Base-by-base conservation (phyloP, 2,113 vertebrate genomes). In the Cyprinodon variegatus region DNA sequence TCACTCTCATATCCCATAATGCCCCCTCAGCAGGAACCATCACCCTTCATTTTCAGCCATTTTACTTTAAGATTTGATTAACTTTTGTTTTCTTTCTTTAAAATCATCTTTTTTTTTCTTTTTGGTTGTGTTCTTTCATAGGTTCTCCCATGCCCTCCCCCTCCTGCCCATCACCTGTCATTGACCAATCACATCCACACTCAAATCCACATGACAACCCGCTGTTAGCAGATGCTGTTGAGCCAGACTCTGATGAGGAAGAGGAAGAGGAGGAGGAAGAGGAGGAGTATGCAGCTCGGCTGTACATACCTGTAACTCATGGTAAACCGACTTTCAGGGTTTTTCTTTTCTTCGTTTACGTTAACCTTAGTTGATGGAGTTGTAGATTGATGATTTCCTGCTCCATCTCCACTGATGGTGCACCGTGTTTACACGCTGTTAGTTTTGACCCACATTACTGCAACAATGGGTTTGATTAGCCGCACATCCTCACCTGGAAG, bases 131-230 rank as follows among this genome's bases (percentile, higher is more conserved):
- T 76, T 90, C 79, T 84, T 85, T 63, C 62, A 76, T 83, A 93
- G 91, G 90, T 87, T 88, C 89, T 88, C 86, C 87, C 91, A 92
- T 93, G 91, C 90, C 81, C 84, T 90, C 91, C 79, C 90, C 90
- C 71, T 85, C 88, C 82, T 91, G 86, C 85, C 84, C 87, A 81
- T 83, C 91, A 90, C 86, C 89, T 87, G 87, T 88, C 90, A 88
- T 84, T 90, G 90, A 91, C 86, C 91, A 90, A 79, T 91, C 90
- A 83, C 90, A 88, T 85, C 85, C 81, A 53, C 88, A 86, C 37
- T 86, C 76, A 73, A 65, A 39, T 87, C 89, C 76, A 11, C 85
- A 89, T 86, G 85, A 87, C 86, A 87, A 87, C 79, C 78, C 22
- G 63, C 81, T 86, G 81, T 86, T 91, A 90, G 84, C 77, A 48